phyloP scores from a whole-genome alignment of 92 coral and sea anemone genomes.

The Epizoanthus fatuus region DNA sequence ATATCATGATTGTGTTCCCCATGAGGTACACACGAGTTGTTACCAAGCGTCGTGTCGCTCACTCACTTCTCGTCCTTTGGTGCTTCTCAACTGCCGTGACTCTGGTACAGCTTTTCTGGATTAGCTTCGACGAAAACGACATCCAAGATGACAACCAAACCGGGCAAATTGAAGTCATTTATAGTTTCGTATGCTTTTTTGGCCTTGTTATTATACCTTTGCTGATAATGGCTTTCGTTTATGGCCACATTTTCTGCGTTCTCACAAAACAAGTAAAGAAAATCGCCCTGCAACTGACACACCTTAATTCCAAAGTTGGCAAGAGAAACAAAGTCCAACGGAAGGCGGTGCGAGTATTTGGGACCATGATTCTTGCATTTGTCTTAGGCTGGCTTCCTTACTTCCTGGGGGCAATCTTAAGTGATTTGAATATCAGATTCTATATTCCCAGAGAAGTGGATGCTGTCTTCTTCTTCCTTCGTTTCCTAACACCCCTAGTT shows the following conservation, averaged over 20 bases:
- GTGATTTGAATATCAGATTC: constrained; percentile 45
- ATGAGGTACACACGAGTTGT: constrained; percentile 70
- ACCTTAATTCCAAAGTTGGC: constrained; percentile 37
- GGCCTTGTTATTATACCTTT: constrained; percentile 65
- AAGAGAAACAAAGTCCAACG: constrained; percentile 63
- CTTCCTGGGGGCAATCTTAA: constrained; percentile 67
- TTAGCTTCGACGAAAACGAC: constrained; percentile 28
- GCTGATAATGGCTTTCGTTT: constrained; percentile 53
- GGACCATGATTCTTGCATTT: constrained; percentile 76
- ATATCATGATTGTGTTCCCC: constrained; percentile 80
- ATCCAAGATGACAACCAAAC: constrained; percentile 4
- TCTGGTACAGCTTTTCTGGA: constrained; percentile 74
- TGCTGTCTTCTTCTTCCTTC: constrained; percentile 60
- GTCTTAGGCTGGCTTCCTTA: constrained; percentile 83
- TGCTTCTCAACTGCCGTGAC: constrained; percentile 57
- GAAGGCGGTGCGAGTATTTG: constrained; percentile 80
- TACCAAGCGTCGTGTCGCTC: constrained; percentile 37
- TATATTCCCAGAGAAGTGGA: constrained; percentile 59
- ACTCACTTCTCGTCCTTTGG: constrained; percentile 56
- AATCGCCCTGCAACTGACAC: constrained; percentile 69
- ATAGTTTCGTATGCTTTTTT: constrained; percentile 67
- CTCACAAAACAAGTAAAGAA: constrained; percentile 65
- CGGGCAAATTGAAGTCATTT: constrained; percentile 56
- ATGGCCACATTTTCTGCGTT: constrained; percentile 66
- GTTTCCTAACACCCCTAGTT: constrained; percentile 68